A percentile compares a stretch with the other conserved stretches of the same genome.
Conservation (phyloP, 1,140 invertebrate species). For the Drosophila mauritiana region DNA sequence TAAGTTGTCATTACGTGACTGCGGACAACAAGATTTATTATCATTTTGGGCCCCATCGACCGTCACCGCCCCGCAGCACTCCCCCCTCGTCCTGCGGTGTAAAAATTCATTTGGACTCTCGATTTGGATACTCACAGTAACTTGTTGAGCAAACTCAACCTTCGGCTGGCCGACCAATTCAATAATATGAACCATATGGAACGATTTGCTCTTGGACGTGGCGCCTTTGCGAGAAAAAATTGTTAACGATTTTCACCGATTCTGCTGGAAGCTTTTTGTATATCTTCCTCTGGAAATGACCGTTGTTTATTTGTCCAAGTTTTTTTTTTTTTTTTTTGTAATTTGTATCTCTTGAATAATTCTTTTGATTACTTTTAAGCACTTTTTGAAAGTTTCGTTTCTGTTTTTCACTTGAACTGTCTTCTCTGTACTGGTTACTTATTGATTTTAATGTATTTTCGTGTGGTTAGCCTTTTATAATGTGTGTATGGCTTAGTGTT, state of each 20-base stretch:
- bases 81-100: conserved; percentile 7
- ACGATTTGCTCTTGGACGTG: conserved; percentile 81
- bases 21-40: conserved; percentile 84
- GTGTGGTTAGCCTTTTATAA: conserved; percentile 29
- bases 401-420: conserved; percentile 53
- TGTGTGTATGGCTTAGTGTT: conserved; percentile 34
- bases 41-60: conserved; percentile 42
- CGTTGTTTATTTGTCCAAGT: conserved; percentile 18
- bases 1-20: conserved; percentile 85
- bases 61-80: not conserved
- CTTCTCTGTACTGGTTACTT: conserved; percentile 34
- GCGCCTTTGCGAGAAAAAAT: conserved; percentile 79
- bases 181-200: conserved; percentile 85
- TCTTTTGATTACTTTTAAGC: conserved; percentile 24
- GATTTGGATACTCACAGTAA: conserved; percentile 82
- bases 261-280: conserved; percentile 27
- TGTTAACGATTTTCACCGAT: conserved; percentile 58
- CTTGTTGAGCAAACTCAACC: conserved; percentile 85
- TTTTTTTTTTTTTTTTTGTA: not conserved
- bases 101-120: conserved; percentile 61
- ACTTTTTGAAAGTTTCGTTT: conserved; percentile 41
- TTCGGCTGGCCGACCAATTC: conserved; percentile 85
- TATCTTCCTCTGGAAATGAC: conserved; percentile 23
- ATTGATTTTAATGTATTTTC: conserved; percentile 54
- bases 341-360: no score